A percentile compares a stretch with the other conserved stretches of the same genome.
phyloP scores from a whole-genome alignment of 2,113 vertebrate genomes.

The Trogon surrucura region DNA sequence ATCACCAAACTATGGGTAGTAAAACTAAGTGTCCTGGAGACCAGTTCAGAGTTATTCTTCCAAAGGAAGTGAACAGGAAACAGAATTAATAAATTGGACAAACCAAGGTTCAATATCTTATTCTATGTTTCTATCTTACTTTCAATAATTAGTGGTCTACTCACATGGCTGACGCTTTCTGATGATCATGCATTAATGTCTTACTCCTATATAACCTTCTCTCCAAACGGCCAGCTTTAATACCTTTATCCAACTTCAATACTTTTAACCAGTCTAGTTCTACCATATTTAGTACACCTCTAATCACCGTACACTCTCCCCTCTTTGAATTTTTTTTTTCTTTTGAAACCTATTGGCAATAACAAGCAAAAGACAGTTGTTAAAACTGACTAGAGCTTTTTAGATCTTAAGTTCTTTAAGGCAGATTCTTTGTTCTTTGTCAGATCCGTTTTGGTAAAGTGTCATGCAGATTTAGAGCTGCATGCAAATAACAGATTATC shows the following conservation, averaged over 20 bases:
- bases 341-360: slow-evolving; percentile 18
- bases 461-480: not conserved
- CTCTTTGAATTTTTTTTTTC: not conserved
- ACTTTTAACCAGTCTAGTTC: not conserved
- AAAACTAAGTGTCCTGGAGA: not conserved
- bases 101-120: not conserved
- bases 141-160: not conserved
- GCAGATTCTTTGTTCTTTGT: slow-evolving; percentile 53
- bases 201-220: not conserved
- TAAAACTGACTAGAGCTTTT: slow-evolving; percentile 35
- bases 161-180: not conserved
- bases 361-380: slow-evolving; percentile 35
- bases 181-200: not conserved
- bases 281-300: not conserved
- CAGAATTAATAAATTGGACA: not conserved
- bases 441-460: not conserved
- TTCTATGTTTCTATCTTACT: not conserved
- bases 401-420: slow-evolving; percentile 8
- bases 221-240: not conserved
- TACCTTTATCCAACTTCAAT: not conserved
- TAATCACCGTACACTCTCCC: not conserved
- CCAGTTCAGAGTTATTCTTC: not conserved
- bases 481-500: slow-evolving; percentile 34
- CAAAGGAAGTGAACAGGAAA: not conserved
- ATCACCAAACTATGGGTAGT: not conserved